Evolutionary conservation across 2,113 vertebrate species (phyloP).

Genomic region (Perca flavescens): DNA sequence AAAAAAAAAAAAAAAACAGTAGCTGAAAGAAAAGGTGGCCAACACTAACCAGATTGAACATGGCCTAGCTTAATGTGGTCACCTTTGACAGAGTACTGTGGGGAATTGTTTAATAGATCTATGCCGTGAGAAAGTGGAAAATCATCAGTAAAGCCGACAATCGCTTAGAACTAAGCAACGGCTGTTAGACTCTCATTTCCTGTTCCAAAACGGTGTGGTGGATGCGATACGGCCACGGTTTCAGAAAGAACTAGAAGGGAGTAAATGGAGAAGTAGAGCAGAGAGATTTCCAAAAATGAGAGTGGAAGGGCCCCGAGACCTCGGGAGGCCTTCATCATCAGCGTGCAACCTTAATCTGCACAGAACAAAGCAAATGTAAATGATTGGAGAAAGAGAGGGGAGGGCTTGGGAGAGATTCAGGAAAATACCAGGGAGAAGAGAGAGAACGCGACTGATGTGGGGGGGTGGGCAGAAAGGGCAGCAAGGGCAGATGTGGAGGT

Average conservation of each 20-base stretch:
- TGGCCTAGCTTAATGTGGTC: not conserved
- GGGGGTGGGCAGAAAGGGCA: conserved; percentile 13
- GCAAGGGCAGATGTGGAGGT: conserved; percentile 16
- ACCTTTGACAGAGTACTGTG: not conserved
- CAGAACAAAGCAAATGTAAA: conserved; percentile 71
- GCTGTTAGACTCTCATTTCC: conserved; percentile 42
- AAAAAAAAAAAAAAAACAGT: not conserved
- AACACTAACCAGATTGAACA: not conserved
- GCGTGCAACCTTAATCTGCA: conserved; percentile 71
- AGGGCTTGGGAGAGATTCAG: conserved; percentile 35
- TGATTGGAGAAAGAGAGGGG: conserved; percentile 54
- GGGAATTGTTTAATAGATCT: not conserved
- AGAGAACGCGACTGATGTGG: not conserved
- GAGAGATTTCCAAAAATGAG: conserved; percentile 55
- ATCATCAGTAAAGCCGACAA: not conserved
- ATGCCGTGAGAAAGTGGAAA: not conserved
- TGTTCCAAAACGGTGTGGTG: conserved; percentile 11
- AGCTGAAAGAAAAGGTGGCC: conserved; percentile 1
- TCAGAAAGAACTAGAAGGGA: conserved; percentile 15
- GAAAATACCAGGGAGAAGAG: conserved; percentile 9
- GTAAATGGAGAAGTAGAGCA: conserved; percentile 44
- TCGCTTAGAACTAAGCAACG: not conserved
- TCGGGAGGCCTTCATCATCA: conserved; percentile 57
- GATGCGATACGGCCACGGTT: conserved; percentile 39
- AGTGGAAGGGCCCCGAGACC: conserved; percentile 44